These are phyloP conservation scores for Zaprionus nigranus DNA, from an alignment of 1,140 invertebrate species.

Conservation along the genomic window DNA sequence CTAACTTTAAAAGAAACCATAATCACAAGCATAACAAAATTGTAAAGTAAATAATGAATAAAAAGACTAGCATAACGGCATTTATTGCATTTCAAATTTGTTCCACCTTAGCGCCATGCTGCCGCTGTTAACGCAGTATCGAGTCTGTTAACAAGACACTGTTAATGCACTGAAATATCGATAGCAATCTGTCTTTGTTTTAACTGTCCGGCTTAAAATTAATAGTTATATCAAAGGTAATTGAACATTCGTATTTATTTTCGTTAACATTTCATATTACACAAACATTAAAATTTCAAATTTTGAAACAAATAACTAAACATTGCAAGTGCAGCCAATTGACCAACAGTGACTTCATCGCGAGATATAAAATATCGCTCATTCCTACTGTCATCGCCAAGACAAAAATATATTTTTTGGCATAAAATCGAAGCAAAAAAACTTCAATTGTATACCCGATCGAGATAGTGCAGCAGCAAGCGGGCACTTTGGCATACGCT, in stretches of 20 bases:
- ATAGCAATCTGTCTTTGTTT: not conserved
- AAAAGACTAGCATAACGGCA: constrained; percentile 19
- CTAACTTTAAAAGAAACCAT: not conserved
- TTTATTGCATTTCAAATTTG: constrained; percentile 1
- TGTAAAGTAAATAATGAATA: constrained; percentile 8
- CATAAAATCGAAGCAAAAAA: constrained; percentile 38
- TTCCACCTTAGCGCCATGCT: not conserved
- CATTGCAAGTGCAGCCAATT: not conserved
- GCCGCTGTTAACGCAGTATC: constrained; percentile 4
- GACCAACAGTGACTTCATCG: not conserved
- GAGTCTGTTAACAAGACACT: not conserved
- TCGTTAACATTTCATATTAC: not conserved
- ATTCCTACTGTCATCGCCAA: not conserved
- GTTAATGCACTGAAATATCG: not conserved
- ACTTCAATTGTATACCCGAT: constrained; percentile 15
- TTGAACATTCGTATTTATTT: not conserved
- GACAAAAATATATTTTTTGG: constrained; percentile 35
- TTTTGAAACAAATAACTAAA: not conserved
- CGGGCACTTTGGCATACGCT: not conserved
- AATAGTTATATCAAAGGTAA: not conserved
- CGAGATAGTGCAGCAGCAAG: constrained; percentile 3
- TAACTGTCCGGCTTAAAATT: not conserved
- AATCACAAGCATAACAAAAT: constrained; percentile 15
- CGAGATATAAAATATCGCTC: not conserved
- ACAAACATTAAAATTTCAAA: not conserved